These are phyloP conservation scores for Peromyscus attwateri DNA, from an alignment of 2,797 vertebrate species.

Conservation along the genomic window DNA sequence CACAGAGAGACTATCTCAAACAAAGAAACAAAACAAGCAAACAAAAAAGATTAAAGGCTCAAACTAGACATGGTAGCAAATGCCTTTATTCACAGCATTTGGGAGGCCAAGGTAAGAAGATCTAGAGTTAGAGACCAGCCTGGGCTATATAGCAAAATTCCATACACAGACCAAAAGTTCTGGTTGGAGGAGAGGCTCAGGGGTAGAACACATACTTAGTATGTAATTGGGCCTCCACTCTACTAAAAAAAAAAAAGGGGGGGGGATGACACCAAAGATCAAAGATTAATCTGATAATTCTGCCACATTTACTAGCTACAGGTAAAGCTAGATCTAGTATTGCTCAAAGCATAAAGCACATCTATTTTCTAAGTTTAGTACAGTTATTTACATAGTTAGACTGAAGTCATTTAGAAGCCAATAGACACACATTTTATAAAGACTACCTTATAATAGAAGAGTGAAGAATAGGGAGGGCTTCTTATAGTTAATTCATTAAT, in stretches of 20 bases:
- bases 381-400: neutral
- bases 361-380: constrained; percentile 7
- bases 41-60: neutral
- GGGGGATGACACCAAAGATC: neutral
- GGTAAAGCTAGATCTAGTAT: neutral
- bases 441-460: neutral
- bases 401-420: constrained; percentile 10
- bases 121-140: neutral
- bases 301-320: neutral
- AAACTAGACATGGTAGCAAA: neutral
- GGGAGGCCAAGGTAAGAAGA: neutral
- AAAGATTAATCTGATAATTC: constrained; percentile 21
- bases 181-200: neutral
- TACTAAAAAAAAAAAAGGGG: neutral
- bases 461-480: neutral
- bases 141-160: neutral
- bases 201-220: neutral
- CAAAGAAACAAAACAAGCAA: neutral
- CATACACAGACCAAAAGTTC: neutral
- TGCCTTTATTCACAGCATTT: neutral
- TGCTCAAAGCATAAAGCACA: constrained; percentile 21
- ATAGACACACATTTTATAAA: neutral
- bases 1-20: neutral
- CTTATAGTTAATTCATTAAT: neutral
- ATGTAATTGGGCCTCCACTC: neutral